A percentile compares a stretch with the other conserved stretches of the same genome.
These are phyloP conservation scores for Phalanger gymnotis DNA, from an alignment of 2,797 vertebrate species.

Conservation along the genomic window DNA sequence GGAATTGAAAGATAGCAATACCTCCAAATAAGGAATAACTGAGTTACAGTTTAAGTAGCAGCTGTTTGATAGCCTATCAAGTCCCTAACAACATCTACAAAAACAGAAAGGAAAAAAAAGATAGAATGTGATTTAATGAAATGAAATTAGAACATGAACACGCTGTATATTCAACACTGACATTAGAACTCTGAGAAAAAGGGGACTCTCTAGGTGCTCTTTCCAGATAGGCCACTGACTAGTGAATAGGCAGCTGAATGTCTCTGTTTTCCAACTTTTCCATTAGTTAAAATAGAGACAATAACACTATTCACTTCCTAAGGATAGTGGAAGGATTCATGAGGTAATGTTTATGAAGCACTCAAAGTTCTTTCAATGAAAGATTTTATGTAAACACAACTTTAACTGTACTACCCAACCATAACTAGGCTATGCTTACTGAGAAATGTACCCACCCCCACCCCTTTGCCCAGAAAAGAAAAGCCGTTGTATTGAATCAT, in stretches of 20 bases:
- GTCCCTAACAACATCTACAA: not conserved
- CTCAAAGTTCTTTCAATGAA: conserved; percentile 44
- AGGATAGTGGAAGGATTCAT: conserved; percentile 27
- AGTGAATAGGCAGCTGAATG: not conserved
- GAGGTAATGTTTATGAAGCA: conserved; percentile 58
- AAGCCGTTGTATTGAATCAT: conserved; percentile 1
- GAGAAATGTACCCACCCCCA: not conserved
- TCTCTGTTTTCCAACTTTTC: conserved; percentile 46
- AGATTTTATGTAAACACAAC: conserved; percentile 53
- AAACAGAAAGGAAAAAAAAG: conserved; percentile 8
- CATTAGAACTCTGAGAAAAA: not conserved
- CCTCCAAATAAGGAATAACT: conserved; percentile 15
- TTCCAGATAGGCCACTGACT: not conserved
- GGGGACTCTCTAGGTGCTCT: not conserved
- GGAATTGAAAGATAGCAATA: conserved; percentile 28
- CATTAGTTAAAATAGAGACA: conserved; percentile 51
- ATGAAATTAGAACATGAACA: conserved; percentile 34
- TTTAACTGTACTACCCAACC: conserved; percentile 15
- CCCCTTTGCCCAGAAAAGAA: not conserved
- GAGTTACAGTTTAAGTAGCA: not conserved
- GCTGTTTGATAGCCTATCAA: conserved; percentile 15
- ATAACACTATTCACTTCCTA: conserved; percentile 43
- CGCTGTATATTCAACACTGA: not conserved
- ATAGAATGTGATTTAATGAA: not conserved
- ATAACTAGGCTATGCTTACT: conserved; percentile 1